These are phyloP conservation scores for Gymnocheta viridis DNA, from an alignment of 2,888 invertebrate genomes.

Conservation along the genomic window DNA sequence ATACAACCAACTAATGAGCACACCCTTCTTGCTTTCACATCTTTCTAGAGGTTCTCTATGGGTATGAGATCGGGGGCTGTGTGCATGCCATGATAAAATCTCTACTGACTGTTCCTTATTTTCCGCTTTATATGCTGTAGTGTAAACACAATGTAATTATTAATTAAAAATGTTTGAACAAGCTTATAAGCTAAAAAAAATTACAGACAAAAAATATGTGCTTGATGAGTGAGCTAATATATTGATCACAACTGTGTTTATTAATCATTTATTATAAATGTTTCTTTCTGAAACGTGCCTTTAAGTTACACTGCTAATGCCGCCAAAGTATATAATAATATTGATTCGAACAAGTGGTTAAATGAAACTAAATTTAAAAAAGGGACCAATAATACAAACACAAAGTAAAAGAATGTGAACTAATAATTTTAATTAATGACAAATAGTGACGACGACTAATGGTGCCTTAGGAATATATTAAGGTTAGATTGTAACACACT, in stretches of 20 bases:
- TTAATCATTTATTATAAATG: not conserved
- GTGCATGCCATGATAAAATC: too few species aligned
- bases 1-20: too few species aligned
- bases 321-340: not conserved
- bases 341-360: not conserved
- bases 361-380: not conserved
- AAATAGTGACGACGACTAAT: not conserved
- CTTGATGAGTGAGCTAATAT: too few species aligned
- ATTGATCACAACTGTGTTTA: not conserved
- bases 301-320: not conserved
- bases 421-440: constrained; percentile 22
- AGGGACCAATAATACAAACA: not conserved
- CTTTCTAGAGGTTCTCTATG: too few species aligned
- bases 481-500: constrained; percentile 43
- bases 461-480: not conserved
- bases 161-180: too few species aligned
- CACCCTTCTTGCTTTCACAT: too few species aligned
- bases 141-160: too few species aligned
- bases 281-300: not conserved
- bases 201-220: too few species aligned
- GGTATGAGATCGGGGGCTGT: too few species aligned
- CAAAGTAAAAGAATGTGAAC: not conserved
- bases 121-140: too few species aligned
- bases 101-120: too few species aligned
- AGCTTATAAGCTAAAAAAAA: too few species aligned